Percentiles rank a stretch among this genome's conserved stretches.
phyloP scores from a whole-genome alignment of 2,797 vertebrate species.

The Enteromius treurensis region DNA sequence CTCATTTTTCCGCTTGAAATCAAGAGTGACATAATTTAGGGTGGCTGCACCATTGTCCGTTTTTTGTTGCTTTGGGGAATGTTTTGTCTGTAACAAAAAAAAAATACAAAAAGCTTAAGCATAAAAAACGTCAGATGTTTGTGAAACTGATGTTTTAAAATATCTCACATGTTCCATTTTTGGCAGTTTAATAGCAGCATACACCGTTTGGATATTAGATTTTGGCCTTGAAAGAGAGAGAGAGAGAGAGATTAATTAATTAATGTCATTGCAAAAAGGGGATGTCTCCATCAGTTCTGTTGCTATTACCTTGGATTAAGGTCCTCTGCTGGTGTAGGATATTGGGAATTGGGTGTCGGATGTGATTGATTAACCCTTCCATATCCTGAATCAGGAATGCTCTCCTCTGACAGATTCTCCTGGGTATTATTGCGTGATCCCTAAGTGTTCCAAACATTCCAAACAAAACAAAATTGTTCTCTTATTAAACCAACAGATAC shows the following conservation, averaged over 20 bases:
- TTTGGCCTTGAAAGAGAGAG: constrained; percentile 53
- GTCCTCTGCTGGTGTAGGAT: not conserved
- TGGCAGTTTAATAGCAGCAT: constrained; percentile 55
- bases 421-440: constrained; percentile 29
- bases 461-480: not conserved
- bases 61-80: not conserved
- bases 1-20: constrained; percentile 16
- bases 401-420: constrained; percentile 45
- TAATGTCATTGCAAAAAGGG: not conserved
- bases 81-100: constrained; percentile 18
- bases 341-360: constrained; percentile 1
- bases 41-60: not conserved
- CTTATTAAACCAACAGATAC: not conserved
- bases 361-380: constrained; percentile 62
- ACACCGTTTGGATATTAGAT: constrained; percentile 50
- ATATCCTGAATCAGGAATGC: constrained; percentile 30
- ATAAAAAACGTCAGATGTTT: not conserved
- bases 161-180: constrained; percentile 54
- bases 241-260: not conserved
- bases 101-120: not conserved
- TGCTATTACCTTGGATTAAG: not conserved
- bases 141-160: not conserved
- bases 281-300: not conserved
- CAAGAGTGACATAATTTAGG: constrained; percentile 30
- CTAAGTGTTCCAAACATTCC: constrained; percentile 51